Percentiles rank a stretch among this genome's conserved stretches.
Evolutionary conservation across 2,113 vertebrate species (phyloP).

Genomic region (Himantopus leucocephalus): DNA sequence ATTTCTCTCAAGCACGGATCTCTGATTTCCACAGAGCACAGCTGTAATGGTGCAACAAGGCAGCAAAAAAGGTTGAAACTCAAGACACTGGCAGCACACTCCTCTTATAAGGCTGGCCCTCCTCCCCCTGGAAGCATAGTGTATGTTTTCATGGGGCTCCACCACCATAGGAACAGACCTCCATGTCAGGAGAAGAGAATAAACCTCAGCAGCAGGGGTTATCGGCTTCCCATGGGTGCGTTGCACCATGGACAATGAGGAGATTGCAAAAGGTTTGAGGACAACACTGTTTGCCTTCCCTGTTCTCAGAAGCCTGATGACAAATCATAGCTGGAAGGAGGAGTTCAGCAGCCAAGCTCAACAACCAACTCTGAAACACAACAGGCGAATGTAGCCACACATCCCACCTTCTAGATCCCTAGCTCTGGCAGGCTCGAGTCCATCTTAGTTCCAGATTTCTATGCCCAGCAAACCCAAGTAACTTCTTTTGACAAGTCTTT

Average conservation of each 20-base stretch:
- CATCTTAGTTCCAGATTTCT: background rate
- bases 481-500: background rate
- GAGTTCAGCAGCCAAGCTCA: background rate
- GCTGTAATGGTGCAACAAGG: background rate
- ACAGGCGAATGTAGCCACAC: accelerated
- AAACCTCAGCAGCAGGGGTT: background rate
- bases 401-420: background rate
- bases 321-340: background rate
- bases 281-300: background rate
- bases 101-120: background rate
- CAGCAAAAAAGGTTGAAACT: background rate
- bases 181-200: background rate
- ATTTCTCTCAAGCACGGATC: background rate
- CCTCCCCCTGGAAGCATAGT: background rate
- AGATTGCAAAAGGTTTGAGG: background rate
- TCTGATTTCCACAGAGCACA: background rate
- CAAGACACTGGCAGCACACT: background rate
- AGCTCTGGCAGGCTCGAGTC: background rate
- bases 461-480: background rate
- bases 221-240: background rate
- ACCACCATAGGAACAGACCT: background rate
- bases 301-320: background rate
- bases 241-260: background rate
- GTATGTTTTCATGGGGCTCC: background rate
- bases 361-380: background rate